These are phyloP conservation scores for Drosophila monieri DNA, from an alignment of 2,888 invertebrate genomes.

Conservation along the genomic window DNA sequence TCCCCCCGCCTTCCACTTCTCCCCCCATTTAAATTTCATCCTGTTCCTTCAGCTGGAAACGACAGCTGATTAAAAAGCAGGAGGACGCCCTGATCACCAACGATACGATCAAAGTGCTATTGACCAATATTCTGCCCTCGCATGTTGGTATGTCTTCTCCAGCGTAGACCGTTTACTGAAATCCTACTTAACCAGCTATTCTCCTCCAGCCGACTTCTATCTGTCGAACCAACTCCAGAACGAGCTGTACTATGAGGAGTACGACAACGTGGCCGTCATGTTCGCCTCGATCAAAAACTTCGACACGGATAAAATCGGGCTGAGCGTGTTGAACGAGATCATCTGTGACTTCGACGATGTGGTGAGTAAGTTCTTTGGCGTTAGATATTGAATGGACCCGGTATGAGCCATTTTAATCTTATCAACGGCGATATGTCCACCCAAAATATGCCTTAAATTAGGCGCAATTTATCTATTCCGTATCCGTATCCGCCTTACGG, in stretches of 20 bases:
- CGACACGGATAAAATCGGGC: constrained; percentile 87
- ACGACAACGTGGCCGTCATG: constrained; percentile 96
- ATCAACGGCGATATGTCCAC: constrained; percentile 12
- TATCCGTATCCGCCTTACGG: neutral
- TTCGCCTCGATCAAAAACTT: constrained; percentile 96
- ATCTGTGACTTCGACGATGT: constrained; percentile 95
- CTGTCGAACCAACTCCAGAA: constrained; percentile 88
- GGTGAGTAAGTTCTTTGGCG: constrained; percentile 84
- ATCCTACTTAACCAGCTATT: neutral
- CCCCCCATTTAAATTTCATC: neutral
- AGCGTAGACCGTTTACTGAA: neutral
- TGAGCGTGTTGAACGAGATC: constrained; percentile 93
- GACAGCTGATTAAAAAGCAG: constrained; percentile 91
- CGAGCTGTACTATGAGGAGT: constrained; percentile 94
- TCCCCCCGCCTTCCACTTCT: constrained; percentile 11
- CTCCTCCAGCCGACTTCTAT: constrained; percentile 89
- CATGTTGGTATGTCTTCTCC: constrained; percentile 90
- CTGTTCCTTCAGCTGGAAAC: constrained; percentile 86
- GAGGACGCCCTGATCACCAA: constrained; percentile 93
- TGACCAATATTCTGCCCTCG: constrained; percentile 96
- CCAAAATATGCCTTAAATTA: neutral
- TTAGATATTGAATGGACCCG: neutral
- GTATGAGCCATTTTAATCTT: constrained; percentile 3
- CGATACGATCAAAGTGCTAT: constrained; percentile 93
- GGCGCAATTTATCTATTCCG: neutral